These are phyloP conservation scores for Laodelphax striatellus DNA, from an alignment of 1,140 invertebrate species.

Conservation along the genomic window DNA sequence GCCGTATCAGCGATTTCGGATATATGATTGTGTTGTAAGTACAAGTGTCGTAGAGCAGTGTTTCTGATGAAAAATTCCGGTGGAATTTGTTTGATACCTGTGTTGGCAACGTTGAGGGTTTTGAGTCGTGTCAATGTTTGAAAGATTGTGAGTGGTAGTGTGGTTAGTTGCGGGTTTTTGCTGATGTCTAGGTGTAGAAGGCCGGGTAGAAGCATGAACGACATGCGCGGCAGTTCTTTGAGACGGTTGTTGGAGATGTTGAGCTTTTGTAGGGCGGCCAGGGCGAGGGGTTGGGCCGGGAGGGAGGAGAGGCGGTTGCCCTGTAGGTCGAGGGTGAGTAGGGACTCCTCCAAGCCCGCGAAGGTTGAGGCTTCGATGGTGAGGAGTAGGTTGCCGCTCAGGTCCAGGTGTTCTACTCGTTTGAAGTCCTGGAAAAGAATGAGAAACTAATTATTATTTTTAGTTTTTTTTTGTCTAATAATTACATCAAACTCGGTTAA, in stretches of 20 bases:
- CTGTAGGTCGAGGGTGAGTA: constrained; percentile 59
- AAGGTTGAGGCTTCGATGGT: constrained; percentile 61
- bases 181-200: constrained; percentile 67
- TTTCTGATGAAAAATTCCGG: constrained; percentile 57
- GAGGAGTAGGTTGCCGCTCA: constrained; percentile 65
- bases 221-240: constrained; percentile 49
- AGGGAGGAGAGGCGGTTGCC: constrained; percentile 61
- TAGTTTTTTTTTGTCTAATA: no score
- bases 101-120: constrained; percentile 59
- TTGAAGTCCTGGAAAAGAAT: constrained; percentile 44
- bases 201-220: constrained; percentile 53
- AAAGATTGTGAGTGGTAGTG: constrained; percentile 43
- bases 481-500: no score
- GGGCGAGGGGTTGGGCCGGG: constrained; percentile 46
- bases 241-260: constrained; percentile 71
- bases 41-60: constrained; percentile 47
- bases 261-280: constrained; percentile 51
- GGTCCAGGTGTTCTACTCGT: constrained; percentile 56
- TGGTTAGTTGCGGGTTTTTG: constrained; percentile 53
- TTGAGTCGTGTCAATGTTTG: constrained; percentile 45
- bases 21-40: constrained; percentile 52
- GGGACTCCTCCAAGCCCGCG: constrained; percentile 54
- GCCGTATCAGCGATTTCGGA: constrained; percentile 56
- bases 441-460: neutral
- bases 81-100: constrained; percentile 54